These are phyloP conservation scores for Acanthisitta chloris DNA, from an alignment of 2,113 vertebrate genomes.

Conservation along the genomic window DNA sequence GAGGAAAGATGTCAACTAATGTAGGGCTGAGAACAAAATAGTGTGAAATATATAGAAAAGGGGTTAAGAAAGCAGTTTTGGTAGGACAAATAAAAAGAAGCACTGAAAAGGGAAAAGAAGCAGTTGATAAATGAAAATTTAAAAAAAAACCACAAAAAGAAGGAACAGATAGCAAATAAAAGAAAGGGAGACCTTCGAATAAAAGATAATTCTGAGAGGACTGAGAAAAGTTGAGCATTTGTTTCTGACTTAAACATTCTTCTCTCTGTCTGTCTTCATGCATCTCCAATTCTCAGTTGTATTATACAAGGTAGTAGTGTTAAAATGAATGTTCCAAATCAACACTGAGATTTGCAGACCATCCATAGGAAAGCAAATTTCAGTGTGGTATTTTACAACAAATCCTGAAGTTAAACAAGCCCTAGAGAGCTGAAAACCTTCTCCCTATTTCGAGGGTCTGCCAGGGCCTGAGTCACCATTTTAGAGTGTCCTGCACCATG, in stretches of 20 bases:
- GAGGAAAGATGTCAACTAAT: not conserved
- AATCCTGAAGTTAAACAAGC: not conserved
- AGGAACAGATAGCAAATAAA: not conserved
- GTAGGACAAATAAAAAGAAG: not conserved
- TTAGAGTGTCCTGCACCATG: not conserved
- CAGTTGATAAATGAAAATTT: too few relatives aligned
- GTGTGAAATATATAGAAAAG: not conserved
- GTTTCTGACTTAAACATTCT: not conserved
- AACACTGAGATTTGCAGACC: not conserved
- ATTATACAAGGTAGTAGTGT: not conserved
- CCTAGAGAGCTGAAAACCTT: not conserved
- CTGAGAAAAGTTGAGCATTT: not conserved
- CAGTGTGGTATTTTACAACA: not conserved
- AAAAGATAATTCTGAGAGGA: not conserved
- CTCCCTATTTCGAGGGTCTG: not conserved
- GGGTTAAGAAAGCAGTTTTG: accelerated
- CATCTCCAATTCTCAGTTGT: not conserved
- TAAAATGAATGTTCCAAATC: not conserved
- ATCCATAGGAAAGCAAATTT: not conserved
- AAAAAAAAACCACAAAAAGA: not conserved
- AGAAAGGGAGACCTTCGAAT: not conserved
- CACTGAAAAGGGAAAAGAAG: not conserved
- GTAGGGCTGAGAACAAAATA: not conserved
- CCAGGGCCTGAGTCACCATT: constrained; percentile 2
- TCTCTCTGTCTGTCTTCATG: not conserved